A percentile compares a stretch with the other conserved stretches of the same genome.
Conservation (phyloP, 2,113 vertebrate genomes). For the Scomber scombrus region DNA sequence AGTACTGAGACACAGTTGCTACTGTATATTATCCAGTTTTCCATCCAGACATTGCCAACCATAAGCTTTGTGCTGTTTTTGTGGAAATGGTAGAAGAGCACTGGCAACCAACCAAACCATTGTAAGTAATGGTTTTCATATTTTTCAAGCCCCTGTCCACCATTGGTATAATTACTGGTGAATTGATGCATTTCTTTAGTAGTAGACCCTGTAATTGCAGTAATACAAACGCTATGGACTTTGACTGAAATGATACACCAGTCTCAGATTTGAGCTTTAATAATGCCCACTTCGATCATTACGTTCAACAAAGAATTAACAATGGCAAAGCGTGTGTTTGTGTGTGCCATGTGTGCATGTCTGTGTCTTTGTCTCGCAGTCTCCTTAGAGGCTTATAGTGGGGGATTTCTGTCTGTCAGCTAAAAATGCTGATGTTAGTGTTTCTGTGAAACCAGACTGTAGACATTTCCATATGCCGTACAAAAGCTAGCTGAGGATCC, state of each 20-base stretch:
- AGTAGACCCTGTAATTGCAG: not conserved
- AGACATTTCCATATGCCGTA: constrained; percentile 61
- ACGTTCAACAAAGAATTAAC: constrained; percentile 39
- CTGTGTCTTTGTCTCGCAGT: constrained; percentile 59
- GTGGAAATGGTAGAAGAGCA: not conserved
- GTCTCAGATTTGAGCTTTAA: not conserved
- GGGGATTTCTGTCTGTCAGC: constrained; percentile 65
- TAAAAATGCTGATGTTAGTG: constrained; percentile 71
- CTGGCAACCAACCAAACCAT: not conserved
- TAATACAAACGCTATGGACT: not conserved
- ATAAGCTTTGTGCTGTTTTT: not conserved
- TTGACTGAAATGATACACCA: not conserved
- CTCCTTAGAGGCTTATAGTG: constrained; percentile 45
- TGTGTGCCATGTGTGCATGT: constrained; percentile 5
- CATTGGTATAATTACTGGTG: not conserved
- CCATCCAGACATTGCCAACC: not conserved
- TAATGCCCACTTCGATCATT: constrained; percentile 3
- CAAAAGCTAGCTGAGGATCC: constrained; percentile 42
- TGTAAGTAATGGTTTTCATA: not conserved
- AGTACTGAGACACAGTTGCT: not conserved
- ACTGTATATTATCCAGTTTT: not conserved
- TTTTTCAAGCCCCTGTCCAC: not conserved
- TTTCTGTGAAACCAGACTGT: constrained; percentile 57
- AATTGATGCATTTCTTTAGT: not conserved
- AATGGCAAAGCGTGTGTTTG: constrained; percentile 15